Base-by-base conservation (phyloP, 2,888 invertebrate genomes). In the Machimus rusticus region DNA sequence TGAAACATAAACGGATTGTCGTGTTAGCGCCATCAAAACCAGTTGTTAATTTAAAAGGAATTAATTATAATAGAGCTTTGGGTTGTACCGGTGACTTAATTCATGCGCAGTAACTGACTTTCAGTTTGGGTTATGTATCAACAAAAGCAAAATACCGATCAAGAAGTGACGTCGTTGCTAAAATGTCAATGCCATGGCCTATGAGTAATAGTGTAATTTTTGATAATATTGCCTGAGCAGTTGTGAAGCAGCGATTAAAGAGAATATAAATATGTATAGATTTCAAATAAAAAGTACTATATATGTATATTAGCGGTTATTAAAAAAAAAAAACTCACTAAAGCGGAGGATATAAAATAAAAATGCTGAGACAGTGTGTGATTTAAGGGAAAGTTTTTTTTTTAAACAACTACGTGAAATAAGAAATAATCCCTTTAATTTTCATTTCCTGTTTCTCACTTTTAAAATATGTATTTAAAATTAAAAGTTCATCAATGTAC, bases 131-230 rank as follows among this genome's bases (percentile, higher is more conserved):
- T 12, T 23, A 23, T 23, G 9, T 66, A 9, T 66, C 66, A 28
- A 19, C 23, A 31, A 19, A 74, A 76, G 31, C 8, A 34, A 76
- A 16, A 37, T 34, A 34, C 76, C n/a, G 34, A 34, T 76, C 37
- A 37, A n/a, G 14, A 14, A n/a, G 76, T 76, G 34, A 76, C 34
- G 76, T 76, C n/a, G 34, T 12, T 31, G 31, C 34, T 37, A 37
- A 76, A 76, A 76, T 76, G 76, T 76, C 76, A 76, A 76, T 76
- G 76, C 34, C 76, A 76, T n/a, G n/a, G 76, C 34, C 76, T 76
- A 23, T 76, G 76, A 76, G 8, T 76, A 76, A 76, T 76, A 34
- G 34, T 37, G 76, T 76, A 76, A 76, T 76, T 76, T 76, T 76
- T 66, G 66, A 23, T 66, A 23, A n/a, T 66, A 2, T 66, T 23